Evolutionary conservation across 2,888 invertebrate genomes (phyloP), one percentile per base, ranked within the genome.

Genomic region (Andricus curvator): DNA sequence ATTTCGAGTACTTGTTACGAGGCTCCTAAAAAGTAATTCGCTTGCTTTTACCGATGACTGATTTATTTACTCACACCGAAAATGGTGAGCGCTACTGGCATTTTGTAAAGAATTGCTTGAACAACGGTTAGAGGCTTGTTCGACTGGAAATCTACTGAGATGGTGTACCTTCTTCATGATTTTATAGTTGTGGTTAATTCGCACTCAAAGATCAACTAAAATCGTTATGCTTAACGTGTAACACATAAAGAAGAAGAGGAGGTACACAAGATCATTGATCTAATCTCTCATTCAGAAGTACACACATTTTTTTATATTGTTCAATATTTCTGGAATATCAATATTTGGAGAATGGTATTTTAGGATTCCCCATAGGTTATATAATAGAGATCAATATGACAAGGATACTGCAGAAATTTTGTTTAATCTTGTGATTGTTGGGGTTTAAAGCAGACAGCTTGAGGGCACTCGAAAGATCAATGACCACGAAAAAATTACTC

Each of bases 401-500:
- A n/a, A 56, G n/a, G 3, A 56, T 44, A 70, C 25, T 51, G 51
- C 48, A 29, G 48, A 48, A 51, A 70, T 70, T 4, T 33, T 33
- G 29, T 74, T 56, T 33, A 51, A 74, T 51, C n/a, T 33, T 56
- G 51, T 56, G n/a, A 33, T 74, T 74, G 33, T 29, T 70, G n/a
- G n/a, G n/a, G n/a, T 51, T 56, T 51, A 33, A 20, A 56, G 11
- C 33, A 51, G 51, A 74, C 29, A 56, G 51, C 51, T 56, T 51
- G 74, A 74, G 56, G 51, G 33, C 56, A 74, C 74, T 74, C 51
- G 56, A 74, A 25, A 74, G 74, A 74, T 74, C 74, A 74, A 56
- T 74, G 74, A 74, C 74, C 74, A 74, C 56, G 22, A 70, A 74
- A 74, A 74, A 74, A 56, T 74, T 74, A 51, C 56, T 74, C 74